A percentile compares a stretch with the other conserved stretches of the same genome.
Conservation (phyloP, 2,888 invertebrate species). For the Theretra japonica region DNA sequence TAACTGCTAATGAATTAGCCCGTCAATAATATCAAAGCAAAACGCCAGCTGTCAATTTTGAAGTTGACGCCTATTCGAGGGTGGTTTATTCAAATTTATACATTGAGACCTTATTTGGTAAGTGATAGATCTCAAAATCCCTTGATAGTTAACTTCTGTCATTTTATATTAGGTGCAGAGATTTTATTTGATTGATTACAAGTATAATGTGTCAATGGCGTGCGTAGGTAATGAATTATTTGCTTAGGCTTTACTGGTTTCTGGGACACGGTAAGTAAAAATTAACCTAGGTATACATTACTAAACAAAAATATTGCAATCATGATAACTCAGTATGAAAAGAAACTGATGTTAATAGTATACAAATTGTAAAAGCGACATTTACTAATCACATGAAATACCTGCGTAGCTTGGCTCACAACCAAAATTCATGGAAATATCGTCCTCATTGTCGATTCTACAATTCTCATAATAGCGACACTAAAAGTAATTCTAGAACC, state of each 20-base stretch:
- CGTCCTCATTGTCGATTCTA: not conserved
- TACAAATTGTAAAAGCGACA: not conserved
- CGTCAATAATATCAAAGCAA: slow-evolving; percentile 75
- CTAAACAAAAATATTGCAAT: not conserved
- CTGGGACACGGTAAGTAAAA: not conserved
- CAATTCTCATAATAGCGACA: not conserved
- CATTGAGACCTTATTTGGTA: slow-evolving; percentile 38
- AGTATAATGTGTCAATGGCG: slow-evolving; percentile 69
- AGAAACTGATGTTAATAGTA: not conserved
- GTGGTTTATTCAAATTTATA: slow-evolving; percentile 45
- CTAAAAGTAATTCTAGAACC: slow-evolving; percentile 9
- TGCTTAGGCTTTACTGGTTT: slow-evolving; percentile 28
- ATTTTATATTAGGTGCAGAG: slow-evolving; percentile 44
- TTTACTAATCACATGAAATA: not conserved
- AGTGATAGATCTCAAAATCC: slow-evolving; percentile 41
- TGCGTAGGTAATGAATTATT: slow-evolving; percentile 43
- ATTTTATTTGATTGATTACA: slow-evolving; percentile 66
- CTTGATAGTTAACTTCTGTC: slow-evolving; percentile 34
- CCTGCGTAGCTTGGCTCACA: not conserved
- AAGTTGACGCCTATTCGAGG: slow-evolving; percentile 64
- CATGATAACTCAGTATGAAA: not conserved
- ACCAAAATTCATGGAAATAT: not conserved
- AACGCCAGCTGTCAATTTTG: slow-evolving; percentile 73
- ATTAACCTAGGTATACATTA: not conserved
- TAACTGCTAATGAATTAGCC: slow-evolving; percentile 70